Evolutionary conservation across 2,797 vertebrate species (phyloP).

Genomic region (Acomys russatus): DNA sequence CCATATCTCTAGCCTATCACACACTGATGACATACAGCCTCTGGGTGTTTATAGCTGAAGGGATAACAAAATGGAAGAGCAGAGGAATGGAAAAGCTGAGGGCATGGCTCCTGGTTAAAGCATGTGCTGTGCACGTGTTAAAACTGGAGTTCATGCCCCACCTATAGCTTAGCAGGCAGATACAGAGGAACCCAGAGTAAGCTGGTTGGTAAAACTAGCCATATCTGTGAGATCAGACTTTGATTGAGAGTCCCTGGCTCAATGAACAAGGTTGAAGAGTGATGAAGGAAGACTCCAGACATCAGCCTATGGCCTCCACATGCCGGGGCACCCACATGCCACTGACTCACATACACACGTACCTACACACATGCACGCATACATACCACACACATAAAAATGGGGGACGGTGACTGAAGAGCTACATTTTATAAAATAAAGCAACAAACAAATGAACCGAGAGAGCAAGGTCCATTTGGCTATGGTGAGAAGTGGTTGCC

Average conservation of each 20-base stretch:
- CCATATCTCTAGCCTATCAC: background rate
- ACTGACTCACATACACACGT: background rate
- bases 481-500: background rate
- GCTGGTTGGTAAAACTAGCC: background rate
- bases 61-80: background rate
- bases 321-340: background rate
- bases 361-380: background rate
- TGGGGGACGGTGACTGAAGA: background rate
- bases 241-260: background rate
- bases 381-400: background rate
- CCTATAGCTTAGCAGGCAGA: background rate
- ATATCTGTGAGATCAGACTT: background rate
- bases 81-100: background rate
- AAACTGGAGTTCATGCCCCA: background rate
- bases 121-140: background rate
- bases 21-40: background rate
- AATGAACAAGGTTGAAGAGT: background rate
- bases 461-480: background rate
- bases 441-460: background rate
- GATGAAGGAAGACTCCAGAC: background rate
- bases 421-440: background rate
- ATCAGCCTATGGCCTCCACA: background rate
- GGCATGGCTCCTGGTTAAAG: background rate
- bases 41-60: background rate
- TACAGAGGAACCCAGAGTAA: background rate